These are phyloP conservation scores for Drosophila nr. perissopoda DNA, from an alignment of 2,888 invertebrate genomes.

Conservation along the genomic window DNA sequence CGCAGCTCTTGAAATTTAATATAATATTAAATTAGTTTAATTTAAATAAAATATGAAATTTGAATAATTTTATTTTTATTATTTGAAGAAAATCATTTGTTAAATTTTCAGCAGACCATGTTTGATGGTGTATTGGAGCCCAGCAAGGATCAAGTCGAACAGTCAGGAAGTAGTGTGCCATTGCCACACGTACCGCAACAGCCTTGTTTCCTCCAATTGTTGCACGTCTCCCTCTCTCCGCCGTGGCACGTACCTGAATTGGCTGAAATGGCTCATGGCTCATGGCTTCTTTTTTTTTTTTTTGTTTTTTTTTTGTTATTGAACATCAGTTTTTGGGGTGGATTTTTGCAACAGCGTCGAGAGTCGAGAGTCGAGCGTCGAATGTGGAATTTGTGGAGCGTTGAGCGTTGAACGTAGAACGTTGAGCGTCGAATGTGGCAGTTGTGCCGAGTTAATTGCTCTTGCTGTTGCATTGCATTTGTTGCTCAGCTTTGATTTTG, in stretches of 20 bases:
- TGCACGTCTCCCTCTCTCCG: slow-evolving; percentile 67
- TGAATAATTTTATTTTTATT: not conserved
- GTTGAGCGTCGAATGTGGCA: slow-evolving; percentile 59
- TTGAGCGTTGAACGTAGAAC: slow-evolving; percentile 42
- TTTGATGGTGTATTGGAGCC: slow-evolving; percentile 39
- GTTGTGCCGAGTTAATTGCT: slow-evolving; percentile 78
- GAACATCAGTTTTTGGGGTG: slow-evolving; percentile 66
- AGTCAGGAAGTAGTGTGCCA: slow-evolving; percentile 78
- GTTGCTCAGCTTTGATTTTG: slow-evolving; percentile 77
- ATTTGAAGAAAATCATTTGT: not conserved
- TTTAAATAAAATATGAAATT: too few species aligned
- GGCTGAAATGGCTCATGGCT: slow-evolving; percentile 77
- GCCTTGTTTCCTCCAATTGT: slow-evolving; percentile 65
- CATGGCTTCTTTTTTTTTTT: slow-evolving; percentile 57
- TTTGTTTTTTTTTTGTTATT: slow-evolving; percentile 50
- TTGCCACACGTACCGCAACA: slow-evolving; percentile 48
- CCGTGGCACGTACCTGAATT: slow-evolving; percentile 46
- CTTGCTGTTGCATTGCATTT: slow-evolving; percentile 79
- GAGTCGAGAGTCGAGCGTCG: slow-evolving; percentile 16
- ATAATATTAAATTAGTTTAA: not conserved
- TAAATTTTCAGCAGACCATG: not conserved
- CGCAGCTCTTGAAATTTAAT: not conserved
- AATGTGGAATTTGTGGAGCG: slow-evolving; percentile 63
- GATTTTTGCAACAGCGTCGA: slow-evolving; percentile 71
- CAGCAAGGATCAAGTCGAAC: slow-evolving; percentile 57